phyloP scores from a whole-genome alignment of 2,113 vertebrate genomes.

The Amia ocellicauda region DNA sequence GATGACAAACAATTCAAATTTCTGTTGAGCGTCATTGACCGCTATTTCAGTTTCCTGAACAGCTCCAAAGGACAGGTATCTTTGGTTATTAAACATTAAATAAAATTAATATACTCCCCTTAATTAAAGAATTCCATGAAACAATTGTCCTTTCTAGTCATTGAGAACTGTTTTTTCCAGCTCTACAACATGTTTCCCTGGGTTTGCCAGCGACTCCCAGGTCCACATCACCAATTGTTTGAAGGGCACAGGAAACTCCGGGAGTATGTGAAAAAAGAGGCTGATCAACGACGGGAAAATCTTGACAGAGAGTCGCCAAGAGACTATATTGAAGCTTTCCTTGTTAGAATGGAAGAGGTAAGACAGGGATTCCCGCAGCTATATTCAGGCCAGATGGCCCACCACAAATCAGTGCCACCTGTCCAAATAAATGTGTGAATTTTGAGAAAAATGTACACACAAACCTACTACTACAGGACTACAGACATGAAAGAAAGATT shows the following conservation, averaged over 20 bases:
- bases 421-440: background rate
- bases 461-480: background rate
- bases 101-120: no score
- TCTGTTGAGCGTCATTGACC: constrained; percentile 19
- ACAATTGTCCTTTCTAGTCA: no score
- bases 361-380: no score
- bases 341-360: constrained; percentile 58
- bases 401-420: no score
- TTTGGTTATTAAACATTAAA: no score
- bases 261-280: constrained; percentile 27
- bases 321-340: constrained; percentile 53
- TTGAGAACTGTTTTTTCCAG: constrained; percentile 25
- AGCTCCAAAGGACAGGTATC: constrained; percentile 38
- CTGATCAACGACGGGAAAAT: constrained; percentile 35
- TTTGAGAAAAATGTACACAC: background rate
- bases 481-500: background rate
- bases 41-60: constrained; percentile 28
- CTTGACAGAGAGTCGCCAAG: constrained; percentile 41
- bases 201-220: constrained; percentile 48
- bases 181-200: constrained; percentile 45
- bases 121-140: no score
- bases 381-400: no score
- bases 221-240: constrained; percentile 34
- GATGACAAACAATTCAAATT: constrained; percentile 31
- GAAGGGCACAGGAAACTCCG: constrained; percentile 24